phyloP scores from a whole-genome alignment of 2,888 invertebrate species.

The Ophion costatus region DNA sequence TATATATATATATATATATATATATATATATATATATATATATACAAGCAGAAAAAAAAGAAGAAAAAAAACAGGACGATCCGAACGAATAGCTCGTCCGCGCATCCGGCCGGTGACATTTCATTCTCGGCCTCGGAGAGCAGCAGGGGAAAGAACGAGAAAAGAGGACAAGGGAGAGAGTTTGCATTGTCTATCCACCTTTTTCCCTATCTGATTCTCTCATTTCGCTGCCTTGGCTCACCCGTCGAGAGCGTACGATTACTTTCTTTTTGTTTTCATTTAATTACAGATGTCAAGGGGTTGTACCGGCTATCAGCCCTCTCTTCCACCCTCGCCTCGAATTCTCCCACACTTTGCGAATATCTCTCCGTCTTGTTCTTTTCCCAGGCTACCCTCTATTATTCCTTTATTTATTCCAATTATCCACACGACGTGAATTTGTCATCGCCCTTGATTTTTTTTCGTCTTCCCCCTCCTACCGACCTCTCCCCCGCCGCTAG shows the following conservation, averaged over 20 bases:
- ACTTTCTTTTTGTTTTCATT: slow-evolving; percentile 83
- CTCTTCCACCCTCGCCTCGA: slow-evolving; percentile 60
- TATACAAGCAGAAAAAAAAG: slow-evolving; percentile 26
- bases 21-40: slow-evolving; percentile 10
- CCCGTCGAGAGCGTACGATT: slow-evolving; percentile 80
- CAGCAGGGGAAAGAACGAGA: slow-evolving; percentile 50
- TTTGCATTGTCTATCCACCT: slow-evolving; percentile 77
- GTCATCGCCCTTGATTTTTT: slow-evolving; percentile 82
- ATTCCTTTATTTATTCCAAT: slow-evolving; percentile 83
- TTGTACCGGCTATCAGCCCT: slow-evolving; percentile 74
- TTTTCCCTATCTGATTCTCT: slow-evolving; percentile 82
- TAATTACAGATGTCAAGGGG: slow-evolving; percentile 84
- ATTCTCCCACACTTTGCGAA: slow-evolving; percentile 53
- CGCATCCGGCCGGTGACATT: slow-evolving; percentile 80
- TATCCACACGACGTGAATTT: slow-evolving; percentile 83
- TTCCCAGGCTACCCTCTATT: slow-evolving; percentile 77
- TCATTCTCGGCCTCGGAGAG: slow-evolving; percentile 76
- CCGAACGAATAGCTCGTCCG: slow-evolving; percentile 76
- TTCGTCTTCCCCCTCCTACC: slow-evolving; percentile 30
- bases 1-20: too few relatives aligned
- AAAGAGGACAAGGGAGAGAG: slow-evolving; percentile 67
- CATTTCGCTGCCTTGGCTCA: slow-evolving; percentile 81
- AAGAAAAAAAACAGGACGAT: slow-evolving; percentile 69
- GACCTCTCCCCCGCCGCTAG: background rate
- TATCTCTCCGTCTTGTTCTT: slow-evolving; percentile 64